Percentiles rank a stretch among this genome's conserved stretches.
These are phyloP conservation scores for western clawed frog (Xenopus tropicalis) DNA, from an alignment of 2,113 vertebrate species.

Conservation along the genomic window UCB_Xtro_10.0 CM004444.2:88236501-88237000, in stretches of 20 bases:
- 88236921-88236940: background rate
- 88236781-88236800: slow-evolving; percentile 33
- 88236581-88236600: background rate
- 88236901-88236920: background rate
- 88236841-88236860: slow-evolving; percentile 1
- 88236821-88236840: slow-evolving; percentile 32
- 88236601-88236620: background rate
- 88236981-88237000: too few relatives aligned
- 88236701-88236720: slow-evolving; percentile 7
- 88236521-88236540: too few relatives aligned
- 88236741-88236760: slow-evolving; percentile 18
- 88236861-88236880: background rate
- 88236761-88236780: slow-evolving; percentile 19
- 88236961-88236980: background rate
- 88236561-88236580: too few relatives aligned
- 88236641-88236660: slow-evolving; percentile 19
- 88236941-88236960: background rate
- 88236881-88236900: background rate
- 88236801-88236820: slow-evolving; percentile 35
- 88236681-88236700: background rate
- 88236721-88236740: background rate
- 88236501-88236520: too few relatives aligned
- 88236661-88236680: slow-evolving; percentile 17
- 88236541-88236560: too few relatives aligned
- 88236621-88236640: slow-evolving; percentile 13